A percentile compares a stretch with the other conserved stretches of the same genome.
Conservation (phyloP, 1,140 invertebrate genomes). For the Eriosoma lanigerum region DNA sequence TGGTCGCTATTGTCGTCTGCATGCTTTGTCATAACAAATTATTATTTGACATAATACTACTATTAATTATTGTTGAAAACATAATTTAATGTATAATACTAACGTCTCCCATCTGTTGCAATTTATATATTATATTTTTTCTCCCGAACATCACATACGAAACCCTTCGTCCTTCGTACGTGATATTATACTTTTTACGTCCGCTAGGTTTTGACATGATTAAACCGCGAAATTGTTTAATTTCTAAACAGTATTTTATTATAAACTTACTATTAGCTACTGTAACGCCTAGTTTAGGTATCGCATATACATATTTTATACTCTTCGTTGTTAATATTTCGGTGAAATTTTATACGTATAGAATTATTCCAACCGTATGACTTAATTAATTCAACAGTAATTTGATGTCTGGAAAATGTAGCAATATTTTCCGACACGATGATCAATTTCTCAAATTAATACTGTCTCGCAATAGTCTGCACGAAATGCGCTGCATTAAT, state of each 20-base stretch:
- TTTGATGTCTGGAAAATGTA: too few species aligned
- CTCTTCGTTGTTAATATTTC: not conserved
- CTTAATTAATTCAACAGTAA: not conserved
- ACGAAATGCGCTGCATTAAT: not conserved
- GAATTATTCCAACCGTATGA: not conserved
- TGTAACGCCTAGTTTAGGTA: too few species aligned
- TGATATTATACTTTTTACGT: not conserved
- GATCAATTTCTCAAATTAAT: not conserved
- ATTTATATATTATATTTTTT: not conserved
- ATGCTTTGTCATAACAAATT: too few species aligned
- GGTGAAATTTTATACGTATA: not conserved
- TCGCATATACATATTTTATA: not conserved
- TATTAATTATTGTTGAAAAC: constrained; percentile 13
- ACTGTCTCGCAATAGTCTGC: not conserved
- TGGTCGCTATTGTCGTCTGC: not conserved
- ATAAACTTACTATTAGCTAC: not conserved
- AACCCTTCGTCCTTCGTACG: constrained; percentile 4
- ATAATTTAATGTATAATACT: not conserved
- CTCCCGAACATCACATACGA: not conserved
- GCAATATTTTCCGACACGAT: not conserved
- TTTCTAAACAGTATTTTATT: not conserved
- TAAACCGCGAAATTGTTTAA: constrained; percentile 26
- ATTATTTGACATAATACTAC: not conserved
- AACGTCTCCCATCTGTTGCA: not conserved
- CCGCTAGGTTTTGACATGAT: not conserved